phyloP scores from a whole-genome alignment of 2,113 vertebrate genomes.

The Plotosus lineatus region DNA sequence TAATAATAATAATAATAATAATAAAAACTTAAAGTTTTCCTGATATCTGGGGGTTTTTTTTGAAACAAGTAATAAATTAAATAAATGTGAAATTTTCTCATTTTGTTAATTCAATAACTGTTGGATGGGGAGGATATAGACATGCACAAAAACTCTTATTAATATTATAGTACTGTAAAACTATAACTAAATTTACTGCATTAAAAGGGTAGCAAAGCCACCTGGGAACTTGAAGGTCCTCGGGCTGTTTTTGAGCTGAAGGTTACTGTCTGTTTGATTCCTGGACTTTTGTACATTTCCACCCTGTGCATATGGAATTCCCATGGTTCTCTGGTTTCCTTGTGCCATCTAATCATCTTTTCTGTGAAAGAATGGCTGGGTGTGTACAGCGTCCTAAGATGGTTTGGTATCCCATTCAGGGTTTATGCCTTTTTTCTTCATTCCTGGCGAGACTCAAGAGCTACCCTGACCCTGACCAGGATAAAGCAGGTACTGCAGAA shows the following conservation, averaged over 20 bases:
- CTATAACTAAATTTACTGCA: neutral
- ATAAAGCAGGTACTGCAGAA: neutral
- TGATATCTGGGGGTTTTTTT: neutral
- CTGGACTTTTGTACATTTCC: neutral
- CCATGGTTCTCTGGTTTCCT: neutral
- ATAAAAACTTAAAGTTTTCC: too few relatives aligned
- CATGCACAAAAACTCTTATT: neutral
- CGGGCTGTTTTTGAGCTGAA: neutral
- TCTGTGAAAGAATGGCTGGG: neutral
- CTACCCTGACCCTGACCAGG: neutral
- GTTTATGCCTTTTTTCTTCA: neutral
- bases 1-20: too few relatives aligned
- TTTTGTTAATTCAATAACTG: neutral
- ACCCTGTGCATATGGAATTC: neutral
- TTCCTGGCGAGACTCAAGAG: neutral
- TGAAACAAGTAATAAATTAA: neutral
- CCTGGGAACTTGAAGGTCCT: neutral
- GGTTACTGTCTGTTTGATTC: neutral
- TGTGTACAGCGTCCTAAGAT: neutral
- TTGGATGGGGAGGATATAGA: neutral
- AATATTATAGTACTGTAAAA: neutral
- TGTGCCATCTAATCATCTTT: neutral
- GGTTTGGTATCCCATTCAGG: neutral
- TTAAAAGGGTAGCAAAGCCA: too few relatives aligned
- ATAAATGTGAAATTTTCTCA: neutral